A percentile compares a stretch with the other conserved stretches of the same genome.
These are phyloP conservation scores for Heliconius ethilla DNA, from an alignment of 2,888 invertebrate genomes.

Conservation along the genomic window DNA sequence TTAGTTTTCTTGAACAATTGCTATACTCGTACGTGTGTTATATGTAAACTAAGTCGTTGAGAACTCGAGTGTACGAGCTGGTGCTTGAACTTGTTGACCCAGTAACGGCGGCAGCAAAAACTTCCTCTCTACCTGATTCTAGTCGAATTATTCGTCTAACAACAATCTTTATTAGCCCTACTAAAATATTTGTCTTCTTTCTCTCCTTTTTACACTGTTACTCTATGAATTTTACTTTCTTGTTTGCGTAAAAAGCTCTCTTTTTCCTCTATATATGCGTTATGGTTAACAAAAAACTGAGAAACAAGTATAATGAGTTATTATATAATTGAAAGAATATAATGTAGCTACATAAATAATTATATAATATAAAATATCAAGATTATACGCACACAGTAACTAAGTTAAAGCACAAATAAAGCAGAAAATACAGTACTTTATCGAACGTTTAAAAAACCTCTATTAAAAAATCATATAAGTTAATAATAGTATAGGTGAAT, in stretches of 20 bases:
- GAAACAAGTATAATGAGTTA: too few species aligned
- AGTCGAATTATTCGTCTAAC: constrained; percentile 54
- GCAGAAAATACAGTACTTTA: background rate
- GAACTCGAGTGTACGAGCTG: constrained; percentile 64
- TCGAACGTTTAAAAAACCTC: background rate
- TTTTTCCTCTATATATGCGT: background rate
- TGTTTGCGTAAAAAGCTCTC: background rate
- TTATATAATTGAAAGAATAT: too few species aligned
- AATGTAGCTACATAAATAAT: too few species aligned
- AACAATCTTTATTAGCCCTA: constrained; percentile 17
- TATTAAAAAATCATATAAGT: too few species aligned
- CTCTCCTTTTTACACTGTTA: background rate
- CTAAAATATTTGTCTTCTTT: constrained; percentile 7
- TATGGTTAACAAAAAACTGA: too few species aligned
- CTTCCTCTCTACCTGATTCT: constrained; percentile 64
- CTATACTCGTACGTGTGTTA: constrained; percentile 43
- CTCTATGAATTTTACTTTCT: background rate
- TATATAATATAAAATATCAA: too few species aligned
- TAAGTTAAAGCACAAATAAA: background rate
- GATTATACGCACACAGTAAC: too few species aligned
- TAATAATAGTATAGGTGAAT: constrained; percentile 32
- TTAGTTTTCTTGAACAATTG: constrained; percentile 52
- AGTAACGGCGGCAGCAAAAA: constrained; percentile 70
- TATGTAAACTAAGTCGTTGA: constrained; percentile 61
- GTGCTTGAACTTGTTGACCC: constrained; percentile 68